Evolutionary conservation across 2,113 vertebrate genomes (phyloP).

Genomic region (Cololabis saira): DNA sequence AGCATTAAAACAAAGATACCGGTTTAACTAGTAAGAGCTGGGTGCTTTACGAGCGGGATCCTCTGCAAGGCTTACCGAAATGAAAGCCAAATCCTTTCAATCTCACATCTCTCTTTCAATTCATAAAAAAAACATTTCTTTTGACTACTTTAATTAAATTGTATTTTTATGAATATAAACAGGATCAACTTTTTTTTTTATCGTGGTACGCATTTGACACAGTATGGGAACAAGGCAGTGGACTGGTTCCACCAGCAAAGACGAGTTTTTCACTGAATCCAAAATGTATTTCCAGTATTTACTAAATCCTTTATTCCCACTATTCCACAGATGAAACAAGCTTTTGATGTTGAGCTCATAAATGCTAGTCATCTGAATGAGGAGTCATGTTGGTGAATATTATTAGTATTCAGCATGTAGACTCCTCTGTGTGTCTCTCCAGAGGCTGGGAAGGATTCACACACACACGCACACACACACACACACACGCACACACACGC

Average conservation of each 20-base stretch:
- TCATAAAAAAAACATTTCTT: not conserved
- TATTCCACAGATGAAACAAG: conserved; percentile 58
- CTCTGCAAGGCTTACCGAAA: not conserved
- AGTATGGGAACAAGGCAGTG: not conserved
- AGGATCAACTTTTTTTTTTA: not conserved
- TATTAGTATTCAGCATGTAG: conserved; percentile 65
- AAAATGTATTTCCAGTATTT: conserved; percentile 52
- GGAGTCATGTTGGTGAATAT: conserved; percentile 46
- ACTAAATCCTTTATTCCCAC: conserved; percentile 54
- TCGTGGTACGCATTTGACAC: not conserved
- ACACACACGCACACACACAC: conserved; percentile 39
- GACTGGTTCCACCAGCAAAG: conserved; percentile 21
- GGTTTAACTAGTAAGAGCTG: conserved; percentile 3
- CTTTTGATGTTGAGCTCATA: conserved; percentile 68
- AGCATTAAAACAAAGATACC: conserved; percentile 2
- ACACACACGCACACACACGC: conserved; percentile 5
- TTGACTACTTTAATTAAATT: not conserved
- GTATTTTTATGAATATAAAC: not conserved
- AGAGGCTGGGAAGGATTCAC: conserved; percentile 34
- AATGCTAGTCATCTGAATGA: conserved; percentile 65
- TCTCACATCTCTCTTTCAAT: conserved; percentile 2
- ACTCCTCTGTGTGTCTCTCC: conserved; percentile 51
- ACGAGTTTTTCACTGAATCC: conserved; percentile 23
- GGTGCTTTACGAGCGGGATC: not conserved
- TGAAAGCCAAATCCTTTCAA: conserved; percentile 1